These are phyloP conservation scores for Cloeon dipterum DNA, from an alignment of 2,888 invertebrate species.

Conservation along the genomic window DNA sequence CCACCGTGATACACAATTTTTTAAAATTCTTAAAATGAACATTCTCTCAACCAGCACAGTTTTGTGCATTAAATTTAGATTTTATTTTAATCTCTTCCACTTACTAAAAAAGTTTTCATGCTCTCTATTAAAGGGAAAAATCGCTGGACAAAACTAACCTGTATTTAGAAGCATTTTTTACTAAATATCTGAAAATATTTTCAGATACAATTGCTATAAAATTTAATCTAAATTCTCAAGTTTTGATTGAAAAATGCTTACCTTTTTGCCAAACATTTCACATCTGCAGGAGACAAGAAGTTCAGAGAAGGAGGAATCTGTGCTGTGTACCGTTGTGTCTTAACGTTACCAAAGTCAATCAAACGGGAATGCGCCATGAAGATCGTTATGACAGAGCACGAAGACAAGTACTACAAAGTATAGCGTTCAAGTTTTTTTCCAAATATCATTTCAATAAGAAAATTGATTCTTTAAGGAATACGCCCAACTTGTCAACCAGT, in stretches of 20 bases:
- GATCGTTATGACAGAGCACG: constrained; percentile 40
- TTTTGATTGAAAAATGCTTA: too few relatives aligned
- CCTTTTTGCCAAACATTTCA: too few relatives aligned
- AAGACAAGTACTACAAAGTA: constrained; percentile 36
- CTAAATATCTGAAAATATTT: too few relatives aligned
- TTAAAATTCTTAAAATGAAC: constrained; percentile 9
- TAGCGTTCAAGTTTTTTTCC: constrained; percentile 4
- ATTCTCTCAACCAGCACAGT: background rate
- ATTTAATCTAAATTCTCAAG: too few relatives aligned
- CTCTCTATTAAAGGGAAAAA: too few relatives aligned
- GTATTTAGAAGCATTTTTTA: too few relatives aligned
- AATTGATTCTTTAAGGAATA: constrained; percentile 40
- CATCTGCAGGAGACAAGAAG: constrained; percentile 2
- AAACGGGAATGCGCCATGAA: constrained; percentile 62
- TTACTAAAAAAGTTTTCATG: background rate
- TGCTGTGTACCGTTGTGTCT: constrained; percentile 46
- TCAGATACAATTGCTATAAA: too few relatives aligned
- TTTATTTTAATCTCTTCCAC: too few relatives aligned
- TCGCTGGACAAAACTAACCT: too few relatives aligned
- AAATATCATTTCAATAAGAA: too few relatives aligned
- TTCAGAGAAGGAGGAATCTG: constrained; percentile 19
- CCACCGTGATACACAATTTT: constrained; percentile 11
- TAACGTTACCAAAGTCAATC: constrained; percentile 50
- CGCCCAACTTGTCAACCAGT: constrained; percentile 48
- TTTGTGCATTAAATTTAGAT: background rate